Percentiles rank a stretch among this genome's conserved stretches.
Evolutionary conservation across 2,888 invertebrate genomes (phyloP).

Genomic region (Anorthoa munda): DNA sequence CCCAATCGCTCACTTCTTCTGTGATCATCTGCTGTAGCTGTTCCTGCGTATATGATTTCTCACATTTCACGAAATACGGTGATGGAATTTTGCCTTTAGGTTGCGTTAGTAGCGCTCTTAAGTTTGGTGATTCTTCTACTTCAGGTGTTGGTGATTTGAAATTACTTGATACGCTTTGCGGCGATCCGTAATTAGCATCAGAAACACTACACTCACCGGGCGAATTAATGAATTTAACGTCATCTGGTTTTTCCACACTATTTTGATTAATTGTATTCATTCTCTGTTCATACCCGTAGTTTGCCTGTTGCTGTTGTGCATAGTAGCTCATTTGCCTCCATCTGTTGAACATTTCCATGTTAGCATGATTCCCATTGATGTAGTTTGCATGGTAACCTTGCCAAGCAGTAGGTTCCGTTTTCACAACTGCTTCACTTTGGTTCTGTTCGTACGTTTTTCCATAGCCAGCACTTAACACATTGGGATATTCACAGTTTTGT

Average conservation of each 20-base stretch:
- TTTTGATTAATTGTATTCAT: constrained; percentile 70
- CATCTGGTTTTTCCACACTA: constrained; percentile 75
- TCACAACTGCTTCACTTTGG: constrained; percentile 74
- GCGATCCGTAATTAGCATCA: constrained; percentile 84
- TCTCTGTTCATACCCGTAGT: constrained; percentile 77
- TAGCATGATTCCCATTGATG: constrained; percentile 71
- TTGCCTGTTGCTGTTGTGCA: constrained; percentile 78
- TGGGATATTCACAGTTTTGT: constrained; percentile 78
- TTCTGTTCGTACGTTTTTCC: constrained; percentile 73
- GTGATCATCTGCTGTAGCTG: constrained; percentile 77
- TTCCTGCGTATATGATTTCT: constrained; percentile 79
- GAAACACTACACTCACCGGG: constrained; percentile 83
- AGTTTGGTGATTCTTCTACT: constrained; percentile 89
- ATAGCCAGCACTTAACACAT: constrained; percentile 72
- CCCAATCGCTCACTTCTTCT: constrained; percentile 78
- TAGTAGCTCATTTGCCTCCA: constrained; percentile 85
- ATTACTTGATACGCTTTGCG: constrained; percentile 80
- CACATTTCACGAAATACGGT: constrained; percentile 78
- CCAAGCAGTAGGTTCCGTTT: constrained; percentile 82
- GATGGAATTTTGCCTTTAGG: constrained; percentile 75
- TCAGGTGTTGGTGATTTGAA: constrained; percentile 79
- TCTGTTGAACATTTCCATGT: constrained; percentile 81
- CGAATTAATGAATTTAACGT: constrained; percentile 79
- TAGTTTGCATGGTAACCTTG: constrained; percentile 79
- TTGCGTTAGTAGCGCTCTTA: constrained; percentile 91